These are phyloP conservation scores for Polypterus senegalus DNA, from an alignment of 2,113 vertebrate species.

Conservation along the genomic window DNA sequence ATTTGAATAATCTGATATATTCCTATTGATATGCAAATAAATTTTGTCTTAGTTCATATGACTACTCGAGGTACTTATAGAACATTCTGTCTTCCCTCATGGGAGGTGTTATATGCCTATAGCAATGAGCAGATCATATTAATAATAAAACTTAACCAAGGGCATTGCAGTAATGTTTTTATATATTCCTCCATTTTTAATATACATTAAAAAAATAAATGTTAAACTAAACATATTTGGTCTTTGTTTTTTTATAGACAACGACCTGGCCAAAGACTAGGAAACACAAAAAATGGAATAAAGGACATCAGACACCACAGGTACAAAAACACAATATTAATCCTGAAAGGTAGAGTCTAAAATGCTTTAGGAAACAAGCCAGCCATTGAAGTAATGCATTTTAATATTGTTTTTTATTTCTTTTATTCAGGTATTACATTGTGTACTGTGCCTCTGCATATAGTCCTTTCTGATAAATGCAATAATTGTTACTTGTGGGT, in stretches of 20 bases:
- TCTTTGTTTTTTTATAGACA: conserved; percentile 32
- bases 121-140: too few species aligned
- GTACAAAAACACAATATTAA: conserved; percentile 22
- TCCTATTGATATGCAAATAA: too few species aligned
- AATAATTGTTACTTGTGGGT: neutral
- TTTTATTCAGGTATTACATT: neutral
- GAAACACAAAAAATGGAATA: conserved; percentile 63
- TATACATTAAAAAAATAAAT: too few species aligned
- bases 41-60: too few species aligned
- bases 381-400: neutral
- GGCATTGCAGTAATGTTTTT: too few species aligned
- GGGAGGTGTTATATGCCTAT: too few species aligned
- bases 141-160: too few species aligned
- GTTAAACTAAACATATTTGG: too few species aligned
- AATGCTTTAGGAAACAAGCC: neutral
- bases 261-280: conserved; percentile 57
- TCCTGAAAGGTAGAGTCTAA: neutral
- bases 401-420: neutral
- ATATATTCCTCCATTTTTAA: too few species aligned
- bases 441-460: neutral
- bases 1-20: too few species aligned
- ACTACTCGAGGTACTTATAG: too few species aligned
- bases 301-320: conserved; percentile 60
- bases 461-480: neutral
- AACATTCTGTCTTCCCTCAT: too few species aligned